Evolutionary conservation across 2,113 vertebrate species (phyloP).

Genomic region (Psittacula cyanocephala): DNA sequence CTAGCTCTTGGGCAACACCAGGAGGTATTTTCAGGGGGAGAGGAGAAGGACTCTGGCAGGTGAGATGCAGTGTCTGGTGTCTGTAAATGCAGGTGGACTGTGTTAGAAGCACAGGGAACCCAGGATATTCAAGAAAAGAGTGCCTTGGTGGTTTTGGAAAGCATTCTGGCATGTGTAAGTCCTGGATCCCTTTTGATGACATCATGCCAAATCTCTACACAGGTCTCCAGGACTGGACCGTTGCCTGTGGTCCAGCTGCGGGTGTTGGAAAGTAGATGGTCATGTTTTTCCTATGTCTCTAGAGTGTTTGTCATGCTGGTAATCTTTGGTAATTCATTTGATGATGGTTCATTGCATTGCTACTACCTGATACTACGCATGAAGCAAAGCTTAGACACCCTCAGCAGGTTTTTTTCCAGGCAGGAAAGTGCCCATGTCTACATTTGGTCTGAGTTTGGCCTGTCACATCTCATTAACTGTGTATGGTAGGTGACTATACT

Average conservation of each 20-base stretch:
- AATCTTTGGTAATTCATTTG: too few species aligned
- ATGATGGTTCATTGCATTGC: too few species aligned
- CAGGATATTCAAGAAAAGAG: background rate
- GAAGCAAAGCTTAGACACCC: background rate
- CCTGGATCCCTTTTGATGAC: background rate
- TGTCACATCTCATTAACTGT: conserved; percentile 8
- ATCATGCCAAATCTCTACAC: background rate
- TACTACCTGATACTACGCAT: too few species aligned
- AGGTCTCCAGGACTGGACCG: background rate
- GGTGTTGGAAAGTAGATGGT: background rate
- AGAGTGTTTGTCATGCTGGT: background rate
- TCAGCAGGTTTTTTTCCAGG: conserved; percentile 5
- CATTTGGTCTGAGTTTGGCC: conserved; percentile 11
- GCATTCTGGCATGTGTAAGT: accelerated
- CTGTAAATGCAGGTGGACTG: background rate
- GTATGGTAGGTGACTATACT: background rate
- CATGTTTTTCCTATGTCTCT: background rate
- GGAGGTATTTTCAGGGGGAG: background rate
- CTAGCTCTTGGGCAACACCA: background rate
- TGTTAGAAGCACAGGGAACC: background rate
- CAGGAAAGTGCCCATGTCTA: background rate
- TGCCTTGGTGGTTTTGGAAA: background rate
- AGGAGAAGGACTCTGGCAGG: background rate
- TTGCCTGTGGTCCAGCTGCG: background rate
- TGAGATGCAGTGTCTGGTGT: background rate